Percentiles rank a stretch among this genome's conserved stretches.
These are phyloP conservation scores for Dolichomitus sp. DNA, from an alignment of 2,888 invertebrate species.

Conservation along the genomic window DNA sequence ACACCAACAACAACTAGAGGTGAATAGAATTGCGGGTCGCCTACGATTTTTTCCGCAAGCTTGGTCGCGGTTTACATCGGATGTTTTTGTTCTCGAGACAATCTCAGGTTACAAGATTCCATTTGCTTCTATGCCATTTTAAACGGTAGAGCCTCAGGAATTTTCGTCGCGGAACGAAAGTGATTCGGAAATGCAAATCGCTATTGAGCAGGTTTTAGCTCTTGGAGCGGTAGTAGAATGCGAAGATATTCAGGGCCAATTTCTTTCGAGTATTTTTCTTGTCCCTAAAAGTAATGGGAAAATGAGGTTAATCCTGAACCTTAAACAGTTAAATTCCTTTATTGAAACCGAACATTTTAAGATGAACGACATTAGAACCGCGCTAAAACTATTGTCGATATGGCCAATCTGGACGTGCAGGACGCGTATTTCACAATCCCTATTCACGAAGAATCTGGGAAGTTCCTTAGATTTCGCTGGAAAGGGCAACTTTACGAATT, in stretches of 20 bases:
- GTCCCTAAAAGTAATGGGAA: neutral
- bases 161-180: conserved; percentile 22
- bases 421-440: conserved; percentile 62
- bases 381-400: conserved; percentile 54
- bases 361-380: conserved; percentile 68
- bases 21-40: conserved; percentile 30
- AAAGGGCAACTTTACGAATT: conserved; percentile 52
- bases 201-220: conserved; percentile 18
- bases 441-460: conserved; percentile 50
- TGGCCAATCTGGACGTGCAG: conserved; percentile 54
- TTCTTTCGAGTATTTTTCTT: conserved; percentile 51
- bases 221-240: conserved; percentile 47
- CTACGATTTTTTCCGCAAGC: conserved; percentile 37
- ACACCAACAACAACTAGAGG: conserved; percentile 39
- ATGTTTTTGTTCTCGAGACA: conserved; percentile 31
- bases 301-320: conserved; percentile 50
- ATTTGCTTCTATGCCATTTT: conserved; percentile 7
- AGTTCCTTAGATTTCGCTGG: conserved; percentile 61
- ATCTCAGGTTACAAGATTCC: conserved; percentile 48
- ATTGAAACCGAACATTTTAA: conserved; percentile 67
- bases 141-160: conserved; percentile 16
- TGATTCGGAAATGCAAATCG: conserved; percentile 22
- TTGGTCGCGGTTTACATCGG: conserved; percentile 52
- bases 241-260: conserved; percentile 34
- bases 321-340: conserved; percentile 57